Percentiles rank a stretch among this genome's conserved stretches.
Evolutionary conservation across 2,888 invertebrate species (phyloP).

Genomic region (Habroteleia sp.): DNA sequence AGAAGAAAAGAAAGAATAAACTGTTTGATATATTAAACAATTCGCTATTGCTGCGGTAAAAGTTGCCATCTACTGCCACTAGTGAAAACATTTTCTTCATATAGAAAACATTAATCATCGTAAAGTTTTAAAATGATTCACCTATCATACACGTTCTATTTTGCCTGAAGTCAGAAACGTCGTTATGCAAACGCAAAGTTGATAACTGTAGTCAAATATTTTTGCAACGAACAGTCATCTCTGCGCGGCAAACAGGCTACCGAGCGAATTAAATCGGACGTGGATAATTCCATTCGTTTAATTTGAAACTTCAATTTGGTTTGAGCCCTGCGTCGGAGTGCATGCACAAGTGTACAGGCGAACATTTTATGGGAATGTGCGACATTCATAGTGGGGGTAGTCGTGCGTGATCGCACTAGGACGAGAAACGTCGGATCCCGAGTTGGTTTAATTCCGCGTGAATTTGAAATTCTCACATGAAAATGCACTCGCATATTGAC

Average conservation of each 20-base stretch:
- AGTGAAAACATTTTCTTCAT: no score
- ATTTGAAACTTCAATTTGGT: slow-evolving; percentile 77
- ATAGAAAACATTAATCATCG: no score
- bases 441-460: slow-evolving; percentile 68
- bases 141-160: no score
- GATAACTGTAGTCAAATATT: slow-evolving; percentile 37
- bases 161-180: no score
- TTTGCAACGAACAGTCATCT: slow-evolving; percentile 20
- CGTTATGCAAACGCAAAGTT: slow-evolving; percentile 30
- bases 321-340: slow-evolving; percentile 68
- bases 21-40: no score
- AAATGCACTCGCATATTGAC: slow-evolving; percentile 69
- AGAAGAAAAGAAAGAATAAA: no score
- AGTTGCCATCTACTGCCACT: no score
- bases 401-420: slow-evolving; percentile 35
- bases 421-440: slow-evolving; percentile 31
- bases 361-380: slow-evolving; percentile 47
- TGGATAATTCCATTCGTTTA: slow-evolving; percentile 70
- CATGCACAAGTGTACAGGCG: slow-evolving; percentile 64
- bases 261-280: slow-evolving; percentile 65
- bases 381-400: slow-evolving; percentile 50
- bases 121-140: no score
- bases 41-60: no score
- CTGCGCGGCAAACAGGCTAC: slow-evolving; percentile 65
- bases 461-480: slow-evolving; percentile 68